These are phyloP conservation scores for Tetragonula carbonaria DNA, from an alignment of 2,888 invertebrate species.

Conservation along the genomic window DNA sequence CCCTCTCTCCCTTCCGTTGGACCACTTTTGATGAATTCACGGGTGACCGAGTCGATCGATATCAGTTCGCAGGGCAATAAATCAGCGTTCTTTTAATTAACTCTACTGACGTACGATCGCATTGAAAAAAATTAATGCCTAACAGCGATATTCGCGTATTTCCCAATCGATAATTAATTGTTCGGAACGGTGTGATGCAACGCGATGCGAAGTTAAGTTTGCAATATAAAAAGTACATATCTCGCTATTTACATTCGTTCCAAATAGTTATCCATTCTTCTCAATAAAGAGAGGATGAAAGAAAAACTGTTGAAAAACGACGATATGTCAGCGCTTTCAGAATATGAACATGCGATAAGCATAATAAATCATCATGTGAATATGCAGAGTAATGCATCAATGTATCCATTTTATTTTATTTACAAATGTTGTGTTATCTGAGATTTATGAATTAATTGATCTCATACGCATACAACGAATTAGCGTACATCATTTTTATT, in stretches of 20 bases:
- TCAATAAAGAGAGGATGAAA: neutral
- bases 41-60: neutral
- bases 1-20: conserved; percentile 58
- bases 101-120: neutral
- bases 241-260: neutral
- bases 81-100: neutral
- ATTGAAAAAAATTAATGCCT: neutral
- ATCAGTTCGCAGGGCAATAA: neutral
- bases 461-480: neutral
- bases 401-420: neutral
- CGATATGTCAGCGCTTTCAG: neutral
- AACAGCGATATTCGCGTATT: neutral
- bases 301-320: neutral
- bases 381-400: neutral
- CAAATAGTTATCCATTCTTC: neutral
- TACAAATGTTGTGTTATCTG: neutral
- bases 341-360: neutral
- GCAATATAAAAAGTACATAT: neutral
- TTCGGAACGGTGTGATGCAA: neutral
- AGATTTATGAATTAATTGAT: neutral
- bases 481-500: neutral
- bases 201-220: neutral
- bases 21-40: conserved; percentile 59
- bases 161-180: neutral
- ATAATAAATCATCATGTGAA: neutral